A percentile compares a stretch with the other conserved stretches of the same genome.
Evolutionary conservation across 2,888 invertebrate genomes (phyloP).

Genomic region (Bugulina stolonifera): DNA sequence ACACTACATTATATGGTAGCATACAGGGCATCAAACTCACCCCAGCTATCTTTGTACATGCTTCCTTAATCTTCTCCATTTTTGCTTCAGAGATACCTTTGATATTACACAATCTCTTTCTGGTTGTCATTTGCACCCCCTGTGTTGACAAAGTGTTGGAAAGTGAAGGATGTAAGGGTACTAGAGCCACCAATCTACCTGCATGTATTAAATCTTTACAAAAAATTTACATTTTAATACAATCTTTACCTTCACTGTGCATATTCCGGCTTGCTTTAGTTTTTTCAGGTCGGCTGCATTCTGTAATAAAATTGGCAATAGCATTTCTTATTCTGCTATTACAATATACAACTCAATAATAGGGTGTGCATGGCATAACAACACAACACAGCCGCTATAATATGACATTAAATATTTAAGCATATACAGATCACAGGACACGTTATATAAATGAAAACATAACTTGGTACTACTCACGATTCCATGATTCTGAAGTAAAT

Average conservation of each 20-base stretch:
- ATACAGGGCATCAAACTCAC: conserved; percentile 33
- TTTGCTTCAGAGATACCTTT: conserved; percentile 73
- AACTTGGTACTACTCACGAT: conserved; percentile 58
- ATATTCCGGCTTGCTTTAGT: conserved; percentile 69
- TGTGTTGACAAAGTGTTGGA: conserved; percentile 30
- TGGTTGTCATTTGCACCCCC: conserved; percentile 74
- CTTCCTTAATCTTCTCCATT: conserved; percentile 74
- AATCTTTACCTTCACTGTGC: conserved; percentile 68
- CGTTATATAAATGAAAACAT: no score
- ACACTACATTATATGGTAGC: neutral
- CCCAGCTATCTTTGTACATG: conserved; percentile 62
- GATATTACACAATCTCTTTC: conserved; percentile 65
- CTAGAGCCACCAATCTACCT: no score
- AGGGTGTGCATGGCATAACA: no score
- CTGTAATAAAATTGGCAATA: no score
- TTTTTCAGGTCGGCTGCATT: conserved; percentile 72
- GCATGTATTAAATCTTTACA: no score
- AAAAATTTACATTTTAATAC: no score
- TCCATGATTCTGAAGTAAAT: conserved; percentile 60
- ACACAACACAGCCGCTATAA: no score
- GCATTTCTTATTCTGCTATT: no score
- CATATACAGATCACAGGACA: no score
- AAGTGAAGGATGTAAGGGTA: neutral
- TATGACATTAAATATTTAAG: no score
- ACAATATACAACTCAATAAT: no score